Percentiles rank a stretch among this genome's conserved stretches.
Evolutionary conservation across 2,113 vertebrate species (phyloP).

Genomic region (Synodontis membranacea): DNA sequence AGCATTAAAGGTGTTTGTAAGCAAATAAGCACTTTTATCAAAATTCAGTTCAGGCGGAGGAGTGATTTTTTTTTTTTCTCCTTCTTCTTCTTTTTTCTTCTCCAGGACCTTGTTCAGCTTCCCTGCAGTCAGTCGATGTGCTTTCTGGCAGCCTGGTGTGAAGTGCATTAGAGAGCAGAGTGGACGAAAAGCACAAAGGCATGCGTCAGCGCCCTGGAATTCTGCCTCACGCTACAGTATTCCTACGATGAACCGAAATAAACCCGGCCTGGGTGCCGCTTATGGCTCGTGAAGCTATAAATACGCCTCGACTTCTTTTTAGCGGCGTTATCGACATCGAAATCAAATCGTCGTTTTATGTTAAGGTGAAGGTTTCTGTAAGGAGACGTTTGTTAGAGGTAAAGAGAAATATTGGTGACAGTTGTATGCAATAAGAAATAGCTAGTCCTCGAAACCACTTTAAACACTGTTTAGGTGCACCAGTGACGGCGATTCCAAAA

Average conservation of each 20-base stretch:
- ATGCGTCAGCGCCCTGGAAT: constrained; percentile 12
- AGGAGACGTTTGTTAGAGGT: neutral
- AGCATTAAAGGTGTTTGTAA: neutral
- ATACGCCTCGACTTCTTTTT: neutral
- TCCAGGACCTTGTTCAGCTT: neutral
- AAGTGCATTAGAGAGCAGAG: constrained; percentile 29
- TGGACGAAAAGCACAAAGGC: constrained; percentile 1
- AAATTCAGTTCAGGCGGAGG: neutral
- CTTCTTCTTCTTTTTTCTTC: neutral
- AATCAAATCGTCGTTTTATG: neutral
- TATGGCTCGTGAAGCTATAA: neutral
- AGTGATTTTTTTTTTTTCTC: neutral
- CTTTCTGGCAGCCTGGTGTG: constrained; percentile 10
- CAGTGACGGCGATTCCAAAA: too few species aligned
- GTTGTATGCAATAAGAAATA: too few species aligned
- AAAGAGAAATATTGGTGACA: too few species aligned
- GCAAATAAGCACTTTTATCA: neutral
- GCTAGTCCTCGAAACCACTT: too few species aligned
- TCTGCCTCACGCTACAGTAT: neutral
- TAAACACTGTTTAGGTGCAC: too few species aligned
- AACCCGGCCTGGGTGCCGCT: neutral
- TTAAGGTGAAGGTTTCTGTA: neutral
- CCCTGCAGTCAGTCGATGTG: constrained; percentile 15
- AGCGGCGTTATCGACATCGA: neutral
- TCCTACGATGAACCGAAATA: neutral